Evolutionary conservation across 2,113 vertebrate genomes (phyloP).

Genomic region (Xerus inauris): DNA sequence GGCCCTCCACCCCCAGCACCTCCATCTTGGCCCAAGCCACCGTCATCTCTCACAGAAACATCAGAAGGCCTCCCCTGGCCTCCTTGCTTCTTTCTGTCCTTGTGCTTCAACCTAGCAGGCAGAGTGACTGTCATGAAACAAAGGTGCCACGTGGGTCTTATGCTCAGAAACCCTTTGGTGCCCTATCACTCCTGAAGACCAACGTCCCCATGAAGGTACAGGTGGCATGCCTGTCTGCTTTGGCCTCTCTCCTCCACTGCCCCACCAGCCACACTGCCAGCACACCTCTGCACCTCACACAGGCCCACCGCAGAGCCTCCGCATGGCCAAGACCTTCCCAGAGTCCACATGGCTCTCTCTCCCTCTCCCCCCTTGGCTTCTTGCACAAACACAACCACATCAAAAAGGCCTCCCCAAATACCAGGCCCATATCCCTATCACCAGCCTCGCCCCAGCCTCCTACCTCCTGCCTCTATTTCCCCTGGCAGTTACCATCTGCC

Average conservation of each 20-base stretch:
- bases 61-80: accelerated
- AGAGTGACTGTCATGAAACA: not conserved
- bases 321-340: accelerated
- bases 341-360: not conserved
- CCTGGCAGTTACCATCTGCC: accelerated
- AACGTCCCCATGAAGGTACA: accelerated
- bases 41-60: not conserved
- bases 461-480: not conserved
- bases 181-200: accelerated
- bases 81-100: not conserved
- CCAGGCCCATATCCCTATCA: no score
- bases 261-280: accelerated
- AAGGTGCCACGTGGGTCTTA: not conserved
- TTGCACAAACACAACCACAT: not conserved
- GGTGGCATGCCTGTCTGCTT: accelerated
- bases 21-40: not conserved
- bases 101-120: not conserved
- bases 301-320: not conserved
- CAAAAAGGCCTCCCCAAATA: not conserved
- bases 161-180: not conserved
- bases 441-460: accelerated
- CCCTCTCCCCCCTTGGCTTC: not conserved
- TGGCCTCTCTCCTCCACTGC: not conserved
- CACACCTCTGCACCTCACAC: accelerated
- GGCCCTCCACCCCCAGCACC: not conserved